Evolutionary conservation across 2,113 vertebrate genomes (phyloP), one percentile per base, ranked within the genome.

Genomic region (Mystacornis crossleyi): DNA sequence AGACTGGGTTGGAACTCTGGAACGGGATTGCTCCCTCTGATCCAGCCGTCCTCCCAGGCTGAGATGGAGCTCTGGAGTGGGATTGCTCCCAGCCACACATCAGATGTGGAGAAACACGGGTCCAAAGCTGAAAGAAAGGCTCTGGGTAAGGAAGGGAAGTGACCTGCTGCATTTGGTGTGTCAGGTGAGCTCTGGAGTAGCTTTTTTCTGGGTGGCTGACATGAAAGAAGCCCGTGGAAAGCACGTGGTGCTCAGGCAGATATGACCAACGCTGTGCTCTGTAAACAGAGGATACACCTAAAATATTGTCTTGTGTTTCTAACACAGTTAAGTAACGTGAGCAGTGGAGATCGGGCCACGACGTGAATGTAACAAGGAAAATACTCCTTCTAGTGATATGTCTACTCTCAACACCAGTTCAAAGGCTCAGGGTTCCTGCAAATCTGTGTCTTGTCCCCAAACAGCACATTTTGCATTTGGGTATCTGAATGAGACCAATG

Each of bases 401-500:
- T 18, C 16, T 31, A 18, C 72, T 60, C 57, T 36, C n/a, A 64
- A 28, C 33, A 51, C 8, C 26, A 6, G 12, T 34, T 62, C 48
- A 15, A 34, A 40, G 66, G 66, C 33, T 55, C 3, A 1, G 24
- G 18, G 3, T 4, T 57, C 40, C 84, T 53, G 31, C n/a, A 77
- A 31, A 60, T 34, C 33, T 33, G 0, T 33, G 47, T 34, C 26
- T 38, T 15, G 13, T 24, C 25, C 80, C 42, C 0, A 0, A 5
- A 12, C 6, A 45, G 7, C 1, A 2, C 18, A 8, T 38, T 92
- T 40, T 61, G 58, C 20, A 40, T 65, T 47, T 61, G 77, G 50
- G 4, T 55, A 29, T 40, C 64, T 77, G 62, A 69, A 82, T 0
- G 2, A 77, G 28, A 48, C 0, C 3, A 50, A 6, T 54, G 16